Evolutionary conservation across 2,113 vertebrate genomes (phyloP), one percentile per base, ranked within the genome.

Genomic region (Bucco capensis): DNA sequence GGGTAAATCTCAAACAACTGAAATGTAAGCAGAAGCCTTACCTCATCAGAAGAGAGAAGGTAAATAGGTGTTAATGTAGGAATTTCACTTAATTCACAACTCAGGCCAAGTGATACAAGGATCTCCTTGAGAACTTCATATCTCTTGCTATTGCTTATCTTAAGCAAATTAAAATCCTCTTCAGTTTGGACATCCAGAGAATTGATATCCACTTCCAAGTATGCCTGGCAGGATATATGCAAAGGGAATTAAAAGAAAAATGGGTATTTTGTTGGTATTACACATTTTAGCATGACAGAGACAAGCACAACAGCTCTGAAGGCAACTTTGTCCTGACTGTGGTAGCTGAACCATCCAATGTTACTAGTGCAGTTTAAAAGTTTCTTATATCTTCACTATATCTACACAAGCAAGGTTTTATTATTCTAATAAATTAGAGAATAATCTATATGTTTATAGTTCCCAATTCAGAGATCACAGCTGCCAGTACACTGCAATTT

Each of bases 71-170:
- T 98, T 5, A 98, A 86, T 3, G 33, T 23, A 5, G 97, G 98
- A 23, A 80, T 44, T 27, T 95, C 93, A 22, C 67, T 97, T 3
- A 11, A 6, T 12, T 97, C 98, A 95, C 99, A 99, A 86, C 87
- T 98, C 44, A 99, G 89, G 19, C 98, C 98, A 4, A 99, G 97
- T 14, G 95, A 95, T 0, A 44, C 89, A 83, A 99, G 97, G 82
- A 99, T 98, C 90, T 99, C 98, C 27, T 69, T 94, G 42, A 99
- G 78, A 60, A 99, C 97, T 53, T 99, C 98, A 0, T 95, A 98
- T 51, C 98, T 98, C 57, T 89, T 97, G 4, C 65, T 14, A 25
- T 99, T 98, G 96, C 98, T 98, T 75, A 97, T 89, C 83, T 99
- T 98, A 22, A 99, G 97, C 51, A 97, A 92, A 64, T 98, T 89